Conservation (phyloP, 2,113 vertebrate genomes). For the Eonycteris spelaea region DNA sequence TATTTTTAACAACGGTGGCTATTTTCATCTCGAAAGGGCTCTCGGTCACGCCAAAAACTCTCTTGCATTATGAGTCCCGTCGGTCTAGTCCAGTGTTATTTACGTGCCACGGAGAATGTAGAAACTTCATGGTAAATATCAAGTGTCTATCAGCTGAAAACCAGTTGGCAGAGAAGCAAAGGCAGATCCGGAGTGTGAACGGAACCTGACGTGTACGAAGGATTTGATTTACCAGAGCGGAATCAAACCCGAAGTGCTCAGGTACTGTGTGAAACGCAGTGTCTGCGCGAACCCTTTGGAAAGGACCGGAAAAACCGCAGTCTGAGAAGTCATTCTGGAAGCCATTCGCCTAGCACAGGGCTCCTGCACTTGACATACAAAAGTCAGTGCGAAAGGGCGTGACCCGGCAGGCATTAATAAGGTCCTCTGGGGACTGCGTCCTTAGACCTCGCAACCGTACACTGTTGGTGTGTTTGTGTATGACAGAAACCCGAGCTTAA, state of each 20-base stretch:
- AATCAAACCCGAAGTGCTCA: neutral
- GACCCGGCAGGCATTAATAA: rapidly evolving
- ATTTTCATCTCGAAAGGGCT: constrained; percentile 64
- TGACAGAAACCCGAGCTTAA: neutral
- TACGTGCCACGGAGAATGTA: neutral
- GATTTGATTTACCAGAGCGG: neutral
- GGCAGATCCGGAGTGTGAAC: neutral
- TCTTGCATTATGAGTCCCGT: constrained; percentile 29
- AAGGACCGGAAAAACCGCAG: neutral
- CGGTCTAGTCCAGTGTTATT: constrained; percentile 40
- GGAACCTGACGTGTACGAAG: neutral
- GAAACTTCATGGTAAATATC: constrained; percentile 11
- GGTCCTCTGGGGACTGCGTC: neutral
- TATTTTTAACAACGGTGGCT: constrained; percentile 52
- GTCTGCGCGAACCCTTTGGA: neutral
- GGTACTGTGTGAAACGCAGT: neutral
- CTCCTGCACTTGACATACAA: neutral
- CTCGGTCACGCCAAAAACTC: constrained; percentile 21
- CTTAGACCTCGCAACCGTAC: neutral
- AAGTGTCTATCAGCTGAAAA: neutral
- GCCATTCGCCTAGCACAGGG: neutral
- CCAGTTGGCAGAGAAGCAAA: neutral
- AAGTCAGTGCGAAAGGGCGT: neutral
- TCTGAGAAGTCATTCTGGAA: neutral
- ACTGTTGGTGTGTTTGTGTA: neutral